Conservation (phyloP, 2,888 invertebrate species). For the Acheta domesticus region DNA sequence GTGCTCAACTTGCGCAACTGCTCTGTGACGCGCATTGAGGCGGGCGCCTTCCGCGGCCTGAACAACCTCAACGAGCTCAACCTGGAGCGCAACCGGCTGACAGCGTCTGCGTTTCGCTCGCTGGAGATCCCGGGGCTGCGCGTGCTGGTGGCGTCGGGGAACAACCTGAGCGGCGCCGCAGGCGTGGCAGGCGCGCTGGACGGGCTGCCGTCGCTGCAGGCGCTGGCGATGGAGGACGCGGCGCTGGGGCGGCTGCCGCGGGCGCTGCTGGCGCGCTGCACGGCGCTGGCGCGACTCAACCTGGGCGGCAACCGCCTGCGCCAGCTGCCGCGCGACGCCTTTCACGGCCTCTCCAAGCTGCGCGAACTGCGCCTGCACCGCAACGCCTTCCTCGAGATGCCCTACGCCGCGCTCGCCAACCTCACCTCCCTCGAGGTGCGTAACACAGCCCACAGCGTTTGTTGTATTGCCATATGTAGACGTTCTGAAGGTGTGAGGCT, state of each 20-base stretch:
- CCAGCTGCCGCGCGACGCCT: constrained; percentile 67
- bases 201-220: constrained; percentile 73
- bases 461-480: too few species aligned
- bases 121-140: constrained; percentile 74
- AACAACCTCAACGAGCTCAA: constrained; percentile 76
- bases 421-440: constrained; percentile 60
- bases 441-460: too few species aligned
- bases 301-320: constrained; percentile 67
- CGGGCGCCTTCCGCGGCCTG: constrained; percentile 68
- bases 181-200: constrained; percentile 62
- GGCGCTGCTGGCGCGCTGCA: constrained; percentile 71
- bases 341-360: constrained; percentile 68
- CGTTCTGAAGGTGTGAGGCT: too few species aligned
- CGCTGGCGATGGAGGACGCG: constrained; percentile 65
- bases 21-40: constrained; percentile 68
- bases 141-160: constrained; percentile 68
- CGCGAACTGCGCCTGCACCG: constrained; percentile 72
- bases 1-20: constrained; percentile 72
- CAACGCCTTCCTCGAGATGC: constrained; percentile 71
- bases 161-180: constrained; percentile 71
- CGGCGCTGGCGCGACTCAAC: constrained; percentile 70
- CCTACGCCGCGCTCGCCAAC: constrained; percentile 74
- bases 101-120: constrained; percentile 65
- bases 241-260: constrained; percentile 66
- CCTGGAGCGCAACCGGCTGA: constrained; percentile 68